Percentiles rank a stretch among this genome's conserved stretches.
Evolutionary conservation across 2,888 invertebrate species (phyloP).

Genomic region (Polylopha cassiicola): DNA sequence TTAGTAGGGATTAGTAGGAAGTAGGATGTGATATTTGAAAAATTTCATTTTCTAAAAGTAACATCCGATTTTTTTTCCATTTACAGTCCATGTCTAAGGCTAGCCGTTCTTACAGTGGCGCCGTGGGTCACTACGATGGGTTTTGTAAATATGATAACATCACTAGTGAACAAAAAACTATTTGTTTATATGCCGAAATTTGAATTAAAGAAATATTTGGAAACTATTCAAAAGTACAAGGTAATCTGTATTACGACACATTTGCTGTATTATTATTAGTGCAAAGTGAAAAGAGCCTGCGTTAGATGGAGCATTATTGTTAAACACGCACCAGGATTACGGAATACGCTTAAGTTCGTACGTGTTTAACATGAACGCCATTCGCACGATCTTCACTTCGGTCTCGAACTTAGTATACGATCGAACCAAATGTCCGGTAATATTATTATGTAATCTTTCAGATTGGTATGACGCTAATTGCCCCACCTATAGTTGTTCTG

Average conservation of each 20-base stretch:
- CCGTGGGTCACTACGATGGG: constrained; percentile 59
- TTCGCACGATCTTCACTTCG: no score
- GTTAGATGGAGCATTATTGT: no score
- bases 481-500: constrained; percentile 48
- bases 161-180: constrained; percentile 33
- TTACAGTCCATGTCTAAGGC: constrained; percentile 27
- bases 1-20: no score
- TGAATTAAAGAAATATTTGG: constrained; percentile 42
- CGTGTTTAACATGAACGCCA: no score
- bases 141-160: constrained; percentile 32
- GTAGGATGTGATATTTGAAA: no score
- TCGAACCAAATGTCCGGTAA: no score
- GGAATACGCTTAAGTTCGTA: no score
- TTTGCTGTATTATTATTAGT: no score
- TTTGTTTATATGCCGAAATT: constrained; percentile 44
- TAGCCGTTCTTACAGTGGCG: constrained; percentile 36
- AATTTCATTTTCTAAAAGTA: background rate
- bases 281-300: no score
- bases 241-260: constrained; percentile 28
- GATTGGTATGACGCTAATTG: constrained; percentile 39
- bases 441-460: constrained; percentile 24
- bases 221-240: constrained; percentile 50
- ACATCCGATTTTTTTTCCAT: constrained; percentile 3
- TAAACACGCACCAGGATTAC: no score
- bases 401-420: no score